phyloP scores from a whole-genome alignment of 2,888 invertebrate species.

The Muscina levida region DNA sequence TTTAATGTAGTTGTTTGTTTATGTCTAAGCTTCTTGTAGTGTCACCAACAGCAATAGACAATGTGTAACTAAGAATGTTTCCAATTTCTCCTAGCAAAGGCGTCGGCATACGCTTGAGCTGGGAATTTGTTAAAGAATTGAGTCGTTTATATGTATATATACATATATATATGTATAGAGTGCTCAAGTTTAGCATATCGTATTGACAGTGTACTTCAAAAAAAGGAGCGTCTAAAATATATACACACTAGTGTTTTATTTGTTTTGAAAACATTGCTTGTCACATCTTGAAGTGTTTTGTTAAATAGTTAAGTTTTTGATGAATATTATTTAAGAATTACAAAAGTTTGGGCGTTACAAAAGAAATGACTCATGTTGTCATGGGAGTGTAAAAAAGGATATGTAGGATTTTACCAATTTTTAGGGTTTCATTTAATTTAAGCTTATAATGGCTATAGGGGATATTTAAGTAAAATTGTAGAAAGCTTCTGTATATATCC shows the following conservation, averaged over 20 bases:
- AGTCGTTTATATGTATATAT: no score
- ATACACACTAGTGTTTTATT: slow-evolving; percentile 47
- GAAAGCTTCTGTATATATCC: no score
- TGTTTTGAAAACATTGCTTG: background rate
- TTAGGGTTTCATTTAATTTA: background rate
- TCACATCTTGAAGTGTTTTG: background rate
- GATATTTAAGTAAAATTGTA: no score
- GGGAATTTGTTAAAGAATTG: slow-evolving; percentile 1
- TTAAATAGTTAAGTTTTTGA: background rate
- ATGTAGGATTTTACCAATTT: no score
- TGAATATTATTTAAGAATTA: background rate
- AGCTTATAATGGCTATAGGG: slow-evolving; percentile 7
- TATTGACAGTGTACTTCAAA: slow-evolving; percentile 61
- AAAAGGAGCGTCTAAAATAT: slow-evolving; percentile 43
- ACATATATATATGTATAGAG: background rate
- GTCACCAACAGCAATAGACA: slow-evolving; percentile 54
- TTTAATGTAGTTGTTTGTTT: slow-evolving; percentile 62
- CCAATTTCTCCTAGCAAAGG: background rate
- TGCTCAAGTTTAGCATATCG: slow-evolving; percentile 52
- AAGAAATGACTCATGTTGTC: no score
- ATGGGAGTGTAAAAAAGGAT: no score
- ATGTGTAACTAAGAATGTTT: slow-evolving; percentile 23
- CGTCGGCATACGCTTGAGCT: background rate
- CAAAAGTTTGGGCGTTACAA: background rate
- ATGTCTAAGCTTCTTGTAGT: slow-evolving; percentile 53